Evolutionary conservation across 2,797 vertebrate genomes (phyloP), one percentile per base, ranked within the genome.

Genomic region (Oreonectes daqikongensis): DNA sequence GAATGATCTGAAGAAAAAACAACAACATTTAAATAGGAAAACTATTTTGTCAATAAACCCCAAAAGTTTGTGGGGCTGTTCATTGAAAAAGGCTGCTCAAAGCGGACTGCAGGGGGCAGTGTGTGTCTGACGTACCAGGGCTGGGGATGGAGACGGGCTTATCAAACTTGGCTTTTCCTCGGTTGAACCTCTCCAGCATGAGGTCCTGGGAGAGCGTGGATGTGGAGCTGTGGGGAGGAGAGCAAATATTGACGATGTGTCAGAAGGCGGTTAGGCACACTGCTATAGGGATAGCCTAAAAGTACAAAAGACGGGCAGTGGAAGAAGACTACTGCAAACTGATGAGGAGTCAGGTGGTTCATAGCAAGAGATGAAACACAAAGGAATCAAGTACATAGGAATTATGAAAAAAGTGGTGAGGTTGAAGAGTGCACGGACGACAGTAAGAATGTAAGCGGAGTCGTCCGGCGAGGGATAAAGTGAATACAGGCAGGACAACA

Each of bases 181-280:
- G 80, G 80, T 83, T 93, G 87, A 94, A 94, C 68, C 92, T 87
- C 69, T 93, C 92, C 84, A 94, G 85, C 87, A 89, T 90, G 55
- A 94, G 92, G 84, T 94, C 92, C 84, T 94, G 93, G 55, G 91
- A 92, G 80, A 94, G 90, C 15, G 93, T 92, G 59, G 91, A 90
- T 53, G 91, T 92, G 69, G 92, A 91, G 53, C 93, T 94, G 86
- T 50, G 28, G 42, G 75, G 77, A 46, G 72, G 80, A 66, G 77
- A 67, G 73, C 30, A 76, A 67, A 76, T 40, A 61, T 65, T 65
- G 60, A 65, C 14, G 1, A 74, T 35, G 38, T 66, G 72, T 68
- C 22, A 64, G 22, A 61, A 78, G 30, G 53, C 60, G 72, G 30
- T 63, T 46, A 46, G 50, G 72, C 12, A 71, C 72, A 72, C 57